A percentile compares a stretch with the other conserved stretches of the same genome.
Conservation (phyloP, 2,113 vertebrate genomes). For the Thymallus thymallus region DNA sequence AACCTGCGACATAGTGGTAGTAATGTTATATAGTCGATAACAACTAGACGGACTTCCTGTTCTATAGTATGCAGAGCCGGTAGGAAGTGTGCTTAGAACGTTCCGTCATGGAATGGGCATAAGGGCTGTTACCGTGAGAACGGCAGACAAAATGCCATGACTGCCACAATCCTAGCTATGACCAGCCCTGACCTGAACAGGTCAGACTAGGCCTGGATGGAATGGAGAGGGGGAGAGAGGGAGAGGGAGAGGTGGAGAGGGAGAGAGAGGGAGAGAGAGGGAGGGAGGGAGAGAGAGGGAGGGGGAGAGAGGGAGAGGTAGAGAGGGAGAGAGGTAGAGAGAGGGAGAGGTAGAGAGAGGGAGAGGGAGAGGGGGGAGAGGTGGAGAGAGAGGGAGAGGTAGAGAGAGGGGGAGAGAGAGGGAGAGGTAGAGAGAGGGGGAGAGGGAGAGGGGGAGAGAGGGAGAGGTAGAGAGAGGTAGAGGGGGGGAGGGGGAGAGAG, state of each 20-base stretch:
- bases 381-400: background rate
- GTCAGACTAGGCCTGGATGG: no score
- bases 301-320: background rate
- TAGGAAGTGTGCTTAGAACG: no score
- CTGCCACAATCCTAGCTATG: background rate
- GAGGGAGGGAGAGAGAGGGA: background rate
- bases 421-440: no score
- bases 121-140: no score
- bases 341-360: background rate
- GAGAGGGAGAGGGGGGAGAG: background rate
- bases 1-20: no score
- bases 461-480: background rate
- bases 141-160: no score
- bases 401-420: background rate
- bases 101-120: no score
- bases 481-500: no score
- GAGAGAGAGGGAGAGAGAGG: background rate
- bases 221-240: background rate
- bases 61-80: no score
- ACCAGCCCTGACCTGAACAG: background rate
- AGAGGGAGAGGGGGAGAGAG: background rate
- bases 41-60: no score
- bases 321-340: background rate
- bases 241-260: background rate
- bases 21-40: no score